These are phyloP conservation scores for Liodrosophila aerea DNA, from an alignment of 2,888 invertebrate species.

Conservation along the genomic window DNA sequence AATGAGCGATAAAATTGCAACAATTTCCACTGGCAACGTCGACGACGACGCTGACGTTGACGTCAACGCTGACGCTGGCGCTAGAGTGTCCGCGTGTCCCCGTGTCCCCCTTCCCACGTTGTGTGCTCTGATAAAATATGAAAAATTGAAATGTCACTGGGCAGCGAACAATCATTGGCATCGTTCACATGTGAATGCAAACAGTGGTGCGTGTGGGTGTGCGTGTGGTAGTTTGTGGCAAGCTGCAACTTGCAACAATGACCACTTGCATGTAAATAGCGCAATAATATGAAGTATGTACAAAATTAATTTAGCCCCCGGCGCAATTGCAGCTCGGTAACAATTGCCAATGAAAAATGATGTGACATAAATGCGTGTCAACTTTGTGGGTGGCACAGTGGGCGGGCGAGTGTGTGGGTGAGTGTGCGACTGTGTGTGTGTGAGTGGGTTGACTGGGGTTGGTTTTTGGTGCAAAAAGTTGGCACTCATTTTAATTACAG, in stretches of 20 bases:
- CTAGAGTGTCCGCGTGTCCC: constrained; percentile 3
- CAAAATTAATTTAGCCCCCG: constrained; percentile 68
- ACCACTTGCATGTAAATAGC: constrained; percentile 70
- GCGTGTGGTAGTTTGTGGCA: constrained; percentile 28
- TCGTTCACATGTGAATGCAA: constrained; percentile 21
- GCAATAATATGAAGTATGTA: constrained; percentile 75
- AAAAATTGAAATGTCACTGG: constrained; percentile 68
- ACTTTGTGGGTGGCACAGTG: background rate
- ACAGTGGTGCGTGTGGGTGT: background rate
- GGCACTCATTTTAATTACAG: constrained; percentile 81
- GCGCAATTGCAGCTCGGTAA: constrained; percentile 66
- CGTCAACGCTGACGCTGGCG: constrained; percentile 18
- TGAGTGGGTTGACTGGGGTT: background rate
- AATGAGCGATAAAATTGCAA: constrained; percentile 78
- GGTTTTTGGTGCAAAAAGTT: constrained; percentile 43
- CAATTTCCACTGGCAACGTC: constrained; percentile 58
- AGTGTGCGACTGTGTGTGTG: background rate
- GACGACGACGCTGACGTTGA: constrained; percentile 20
- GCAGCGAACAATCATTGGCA: constrained; percentile 57
- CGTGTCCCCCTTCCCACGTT: background rate
- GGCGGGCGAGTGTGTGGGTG: background rate
- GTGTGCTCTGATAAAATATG: constrained; percentile 63
- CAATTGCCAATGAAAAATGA: constrained; percentile 78
- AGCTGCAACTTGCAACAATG: constrained; percentile 57
- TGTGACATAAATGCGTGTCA: constrained; percentile 66